These are phyloP conservation scores for Pentalonia nigronervosa DNA, from an alignment of 1,140 invertebrate genomes.

Conservation along the genomic window DNA sequence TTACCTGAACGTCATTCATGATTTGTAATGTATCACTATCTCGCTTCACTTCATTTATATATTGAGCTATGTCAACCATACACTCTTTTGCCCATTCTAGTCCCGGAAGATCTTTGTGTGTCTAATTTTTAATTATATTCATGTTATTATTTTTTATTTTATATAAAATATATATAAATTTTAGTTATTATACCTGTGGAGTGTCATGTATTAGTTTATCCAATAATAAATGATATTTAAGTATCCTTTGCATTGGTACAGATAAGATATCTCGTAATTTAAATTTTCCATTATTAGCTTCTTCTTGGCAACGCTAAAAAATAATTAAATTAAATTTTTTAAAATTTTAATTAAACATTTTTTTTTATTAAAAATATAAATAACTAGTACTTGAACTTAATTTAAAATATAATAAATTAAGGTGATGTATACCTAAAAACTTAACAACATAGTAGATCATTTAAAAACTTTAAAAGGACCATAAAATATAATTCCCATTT, in stretches of 20 bases:
- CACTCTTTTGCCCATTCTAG: slow-evolving; percentile 90
- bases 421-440: not conserved
- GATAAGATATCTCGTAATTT: slow-evolving; percentile 92
- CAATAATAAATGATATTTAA: slow-evolving; percentile 94
- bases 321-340: too few relatives aligned
- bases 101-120: slow-evolving; percentile 82
- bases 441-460: not conserved
- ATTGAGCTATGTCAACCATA: slow-evolving; percentile 96
- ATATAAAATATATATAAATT: not conserved
- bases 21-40: slow-evolving; percentile 93
- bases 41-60: slow-evolving; percentile 97
- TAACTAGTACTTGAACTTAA: not conserved
- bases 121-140: slow-evolving; percentile 64
- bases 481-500: too few relatives aligned
- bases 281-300: slow-evolving; percentile 94
- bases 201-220: slow-evolving; percentile 94
- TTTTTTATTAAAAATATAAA: not conserved
- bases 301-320: slow-evolving; percentile 86
- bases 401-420: not conserved
- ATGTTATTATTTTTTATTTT: not conserved
- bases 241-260: slow-evolving; percentile 96
- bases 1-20: slow-evolving; percentile 86
- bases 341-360: too few relatives aligned
- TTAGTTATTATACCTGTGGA: slow-evolving; percentile 71
- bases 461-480: too few relatives aligned